Conservation (phyloP, 2,797 vertebrate genomes). For the Cuniculus paca region DNA sequence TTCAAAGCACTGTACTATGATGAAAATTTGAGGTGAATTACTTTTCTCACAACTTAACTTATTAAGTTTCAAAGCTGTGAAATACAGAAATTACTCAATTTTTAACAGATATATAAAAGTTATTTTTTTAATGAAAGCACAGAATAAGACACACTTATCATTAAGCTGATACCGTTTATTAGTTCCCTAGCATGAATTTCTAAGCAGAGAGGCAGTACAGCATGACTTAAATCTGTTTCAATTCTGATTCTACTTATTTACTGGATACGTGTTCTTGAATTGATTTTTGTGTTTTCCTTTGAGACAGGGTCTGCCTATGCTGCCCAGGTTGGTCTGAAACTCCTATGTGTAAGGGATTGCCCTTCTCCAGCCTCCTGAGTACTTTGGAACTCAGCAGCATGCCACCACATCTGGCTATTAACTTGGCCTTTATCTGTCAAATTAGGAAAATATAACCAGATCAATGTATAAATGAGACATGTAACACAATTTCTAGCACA, state of each 20-base stretch:
- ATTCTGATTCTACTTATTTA: neutral
- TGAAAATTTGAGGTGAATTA: neutral
- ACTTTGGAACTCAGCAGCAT: neutral
- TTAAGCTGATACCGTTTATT: neutral
- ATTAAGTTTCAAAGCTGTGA: neutral
- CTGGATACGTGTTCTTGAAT: neutral
- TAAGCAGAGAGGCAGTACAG: neutral
- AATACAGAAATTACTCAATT: neutral
- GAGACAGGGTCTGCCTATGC: neutral
- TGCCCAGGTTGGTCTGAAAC: neutral
- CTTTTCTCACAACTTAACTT: neutral
- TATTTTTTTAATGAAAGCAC: neutral
- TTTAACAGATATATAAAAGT: neutral
- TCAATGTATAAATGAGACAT: neutral
- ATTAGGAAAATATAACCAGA: conserved; percentile 12
- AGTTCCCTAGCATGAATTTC: neutral
- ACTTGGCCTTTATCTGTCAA: neutral
- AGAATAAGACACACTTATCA: neutral
- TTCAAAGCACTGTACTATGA: neutral
- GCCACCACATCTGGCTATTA: neutral
- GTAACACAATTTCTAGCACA: conserved; percentile 5
- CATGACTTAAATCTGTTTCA: conserved; percentile 1
- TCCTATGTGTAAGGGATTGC: neutral
- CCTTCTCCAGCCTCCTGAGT: neutral
- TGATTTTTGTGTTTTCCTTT: neutral